A percentile compares a stretch with the other conserved stretches of the same genome.
Evolutionary conservation across 2,888 invertebrate species (phyloP).

Genomic region (Elegia similella): DNA sequence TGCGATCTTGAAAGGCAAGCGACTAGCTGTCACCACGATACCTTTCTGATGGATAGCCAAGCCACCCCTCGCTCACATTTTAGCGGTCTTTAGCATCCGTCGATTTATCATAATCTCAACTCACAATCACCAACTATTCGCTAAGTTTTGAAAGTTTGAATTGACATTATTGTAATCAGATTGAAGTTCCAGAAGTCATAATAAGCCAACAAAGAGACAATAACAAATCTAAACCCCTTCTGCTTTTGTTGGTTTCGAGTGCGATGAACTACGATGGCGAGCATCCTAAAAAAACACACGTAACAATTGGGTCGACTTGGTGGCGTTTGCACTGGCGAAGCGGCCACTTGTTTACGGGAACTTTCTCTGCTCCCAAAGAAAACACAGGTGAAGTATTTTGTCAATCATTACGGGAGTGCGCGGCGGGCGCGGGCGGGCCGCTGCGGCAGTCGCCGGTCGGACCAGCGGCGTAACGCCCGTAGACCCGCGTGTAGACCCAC

Average conservation of each 20-base stretch:
- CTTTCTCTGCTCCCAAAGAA: slow-evolving; percentile 47
- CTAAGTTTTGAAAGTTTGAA: no score
- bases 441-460: slow-evolving; percentile 40
- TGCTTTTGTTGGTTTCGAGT: not conserved
- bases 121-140: no score
- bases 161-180: no score
- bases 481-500: slow-evolving; percentile 43
- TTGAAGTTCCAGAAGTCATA: no score
- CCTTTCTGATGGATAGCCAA: not conserved
- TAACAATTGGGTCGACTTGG: slow-evolving; percentile 7
- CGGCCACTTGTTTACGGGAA: slow-evolving; percentile 44
- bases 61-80: not conserved
- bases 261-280: not conserved
- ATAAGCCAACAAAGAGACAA: no score
- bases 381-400: slow-evolving; percentile 72
- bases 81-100: not conserved
- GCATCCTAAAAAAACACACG: slow-evolving; percentile 7
- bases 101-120: not conserved
- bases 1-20: not conserved
- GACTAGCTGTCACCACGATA: not conserved
- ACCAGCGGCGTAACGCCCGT: slow-evolving; percentile 39
- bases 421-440: slow-evolving; percentile 38
- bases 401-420: slow-evolving; percentile 68
- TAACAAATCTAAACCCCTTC: no score
- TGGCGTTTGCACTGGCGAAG: slow-evolving; percentile 12